Evolutionary conservation across 2,113 vertebrate genomes (phyloP).

Genomic region (Toxostoma redivivum): DNA sequence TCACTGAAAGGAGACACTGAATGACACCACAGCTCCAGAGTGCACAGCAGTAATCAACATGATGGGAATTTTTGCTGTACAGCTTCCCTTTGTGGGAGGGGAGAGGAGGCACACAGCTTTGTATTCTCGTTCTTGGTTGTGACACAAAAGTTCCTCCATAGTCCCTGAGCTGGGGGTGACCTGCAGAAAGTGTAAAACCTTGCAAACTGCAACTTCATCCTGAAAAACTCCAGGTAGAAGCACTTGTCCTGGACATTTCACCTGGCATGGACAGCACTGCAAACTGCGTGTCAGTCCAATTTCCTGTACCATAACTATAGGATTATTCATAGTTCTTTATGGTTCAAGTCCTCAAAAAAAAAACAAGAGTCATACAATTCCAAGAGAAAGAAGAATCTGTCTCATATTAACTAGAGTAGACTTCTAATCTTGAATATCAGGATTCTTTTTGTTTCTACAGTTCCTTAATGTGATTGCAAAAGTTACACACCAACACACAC

Average conservation of each 20-base stretch:
- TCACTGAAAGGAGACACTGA: not conserved
- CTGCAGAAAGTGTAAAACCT: not conserved
- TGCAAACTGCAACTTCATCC: not conserved
- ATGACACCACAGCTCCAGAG: not conserved
- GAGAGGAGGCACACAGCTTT: not conserved
- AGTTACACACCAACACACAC: not conserved
- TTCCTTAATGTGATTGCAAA: not conserved
- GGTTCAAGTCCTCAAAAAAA: not conserved
- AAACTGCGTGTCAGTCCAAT: not conserved
- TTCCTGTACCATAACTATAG: not conserved
- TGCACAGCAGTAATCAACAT: not conserved
- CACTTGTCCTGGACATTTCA: not conserved
- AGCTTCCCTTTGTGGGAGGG: not conserved
- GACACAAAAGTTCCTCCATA: rapidly evolving
- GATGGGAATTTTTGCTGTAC: not conserved
- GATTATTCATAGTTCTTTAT: not conserved
- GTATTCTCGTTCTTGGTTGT: not conserved
- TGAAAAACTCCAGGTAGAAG: not conserved
- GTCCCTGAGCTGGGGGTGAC: not conserved
- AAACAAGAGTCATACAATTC: not conserved
- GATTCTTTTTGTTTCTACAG: not conserved
- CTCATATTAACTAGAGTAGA: not conserved
- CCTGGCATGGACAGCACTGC: not conserved
- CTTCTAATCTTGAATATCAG: not conserved
- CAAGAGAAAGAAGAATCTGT: not conserved